A percentile compares a stretch with the other conserved stretches of the same genome.
Evolutionary conservation across 2,888 invertebrate species (phyloP).

Genomic region (Noctua fimbriata): DNA sequence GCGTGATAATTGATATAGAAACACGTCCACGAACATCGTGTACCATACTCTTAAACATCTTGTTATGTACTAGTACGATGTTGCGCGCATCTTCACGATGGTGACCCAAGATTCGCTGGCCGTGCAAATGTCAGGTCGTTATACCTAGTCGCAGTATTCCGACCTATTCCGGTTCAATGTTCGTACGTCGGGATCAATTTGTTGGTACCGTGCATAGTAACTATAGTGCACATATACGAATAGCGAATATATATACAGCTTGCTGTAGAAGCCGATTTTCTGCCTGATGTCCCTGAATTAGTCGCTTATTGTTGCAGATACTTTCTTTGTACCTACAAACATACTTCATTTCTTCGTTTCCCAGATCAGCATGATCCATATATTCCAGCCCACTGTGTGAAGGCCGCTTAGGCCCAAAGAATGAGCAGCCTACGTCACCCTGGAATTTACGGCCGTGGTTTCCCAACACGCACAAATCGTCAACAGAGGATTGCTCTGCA

Average conservation of each 20-base stretch:
- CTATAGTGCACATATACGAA: neutral
- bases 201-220: neutral
- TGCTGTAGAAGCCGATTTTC: neutral
- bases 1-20: neutral
- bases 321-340: neutral
- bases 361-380: neutral
- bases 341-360: neutral
- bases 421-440: neutral
- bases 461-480: neutral
- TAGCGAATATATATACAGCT: neutral
- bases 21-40: conserved; percentile 1
- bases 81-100: conserved; percentile 40
- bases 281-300: neutral
- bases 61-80: conserved; percentile 20
- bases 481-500: neutral
- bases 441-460: neutral
- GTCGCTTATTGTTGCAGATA: neutral
- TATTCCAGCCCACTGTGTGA: neutral
- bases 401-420: neutral
- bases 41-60: neutral
- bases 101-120: conserved; percentile 33
- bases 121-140: conserved; percentile 43
- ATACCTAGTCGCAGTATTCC: neutral
- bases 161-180: conserved; percentile 26
- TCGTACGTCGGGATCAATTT: neutral